Evolutionary conservation across 2,888 invertebrate genomes (phyloP), one percentile per base, ranked within the genome.

Genomic region (Tiliacea aurago): DNA sequence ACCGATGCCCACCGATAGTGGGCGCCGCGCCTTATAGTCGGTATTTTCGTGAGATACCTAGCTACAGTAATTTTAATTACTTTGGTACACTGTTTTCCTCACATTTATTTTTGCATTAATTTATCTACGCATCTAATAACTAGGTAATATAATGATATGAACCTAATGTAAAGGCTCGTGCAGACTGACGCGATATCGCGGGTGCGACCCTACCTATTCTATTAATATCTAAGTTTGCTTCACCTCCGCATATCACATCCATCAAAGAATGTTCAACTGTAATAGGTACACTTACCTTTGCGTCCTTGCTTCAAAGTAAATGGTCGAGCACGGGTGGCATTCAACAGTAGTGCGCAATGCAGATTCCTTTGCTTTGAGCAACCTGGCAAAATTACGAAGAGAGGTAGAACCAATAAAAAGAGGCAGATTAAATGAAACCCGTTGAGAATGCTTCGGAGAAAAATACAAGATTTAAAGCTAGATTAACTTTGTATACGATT

Each of bases 401-500:
- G 5, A 47, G 23, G 23, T 63, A 80, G 18, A 43, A 61, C 43
- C 65, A 28, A 49, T 47, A 13, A 51, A 11, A 55, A 49, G 23
- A 33, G 23, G 55, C 49, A 63, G 69, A 73, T 83, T 79, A 67
- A 83, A 73, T 67, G 65, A 66, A 83, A 45, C 49, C 80, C 83
- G 63, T 23, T 67, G 66, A 79, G 74, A 79, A 70, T 73, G 49
- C 66, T 83, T 20, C 33, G 66, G 28, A 69, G 47, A 43, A 77
- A 69, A 77, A 78, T 76, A 78, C 41, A 43, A 51, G 62, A 53
- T 70, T 73, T 33, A 63, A 78, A 83, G n/a, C 58, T 56, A 83
- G 74, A 83, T 83, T 83, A 78, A 73, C 74, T 64, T 83, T 83
- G 73, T 73, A 80, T 70, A 59, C 83, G 53, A 73, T 83, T 65